phyloP scores from a whole-genome alignment of 1,140 invertebrate genomes.

The Cryptotermes secundus region DNA sequence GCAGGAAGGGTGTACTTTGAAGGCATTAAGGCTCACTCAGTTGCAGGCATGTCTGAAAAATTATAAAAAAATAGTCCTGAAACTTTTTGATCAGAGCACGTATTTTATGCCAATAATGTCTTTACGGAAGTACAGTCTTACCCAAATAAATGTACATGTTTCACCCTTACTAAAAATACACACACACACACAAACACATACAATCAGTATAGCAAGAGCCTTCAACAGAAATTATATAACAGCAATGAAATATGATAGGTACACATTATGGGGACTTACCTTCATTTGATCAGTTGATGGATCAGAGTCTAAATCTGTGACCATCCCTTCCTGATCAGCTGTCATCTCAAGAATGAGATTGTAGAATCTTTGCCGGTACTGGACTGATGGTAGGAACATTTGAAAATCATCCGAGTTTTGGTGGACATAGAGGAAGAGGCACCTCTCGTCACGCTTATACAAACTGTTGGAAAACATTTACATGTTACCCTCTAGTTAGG shows the following conservation, averaged over 20 bases:
- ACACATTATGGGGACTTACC: slow-evolving; percentile 47
- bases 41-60: too few species aligned
- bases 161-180: too few species aligned
- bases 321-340: slow-evolving; percentile 78
- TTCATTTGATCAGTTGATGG: slow-evolving; percentile 68
- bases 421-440: slow-evolving; percentile 95
- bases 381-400: slow-evolving; percentile 92
- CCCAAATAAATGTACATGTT: too few species aligned
- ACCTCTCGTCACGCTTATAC: slow-evolving; percentile 94
- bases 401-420: slow-evolving; percentile 99
- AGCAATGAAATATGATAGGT: neutral
- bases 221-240: slow-evolving; percentile 26
- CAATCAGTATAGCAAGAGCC: neutral
- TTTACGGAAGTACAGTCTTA: too few species aligned
- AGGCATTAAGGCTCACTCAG: too few species aligned
- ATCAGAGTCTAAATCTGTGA: slow-evolving; percentile 78
- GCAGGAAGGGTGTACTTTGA: too few species aligned
- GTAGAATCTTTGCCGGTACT: slow-evolving; percentile 80
- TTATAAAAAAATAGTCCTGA: too few species aligned
- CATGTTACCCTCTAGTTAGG: neutral
- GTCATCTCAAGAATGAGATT: slow-evolving; percentile 81
- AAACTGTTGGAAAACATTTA: slow-evolving; percentile 55
- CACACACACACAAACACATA: too few species aligned
- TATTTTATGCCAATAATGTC: too few species aligned
- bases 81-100: too few species aligned